Conservation (phyloP, 2,113 vertebrate species). For the Podarcis muralis region DNA sequence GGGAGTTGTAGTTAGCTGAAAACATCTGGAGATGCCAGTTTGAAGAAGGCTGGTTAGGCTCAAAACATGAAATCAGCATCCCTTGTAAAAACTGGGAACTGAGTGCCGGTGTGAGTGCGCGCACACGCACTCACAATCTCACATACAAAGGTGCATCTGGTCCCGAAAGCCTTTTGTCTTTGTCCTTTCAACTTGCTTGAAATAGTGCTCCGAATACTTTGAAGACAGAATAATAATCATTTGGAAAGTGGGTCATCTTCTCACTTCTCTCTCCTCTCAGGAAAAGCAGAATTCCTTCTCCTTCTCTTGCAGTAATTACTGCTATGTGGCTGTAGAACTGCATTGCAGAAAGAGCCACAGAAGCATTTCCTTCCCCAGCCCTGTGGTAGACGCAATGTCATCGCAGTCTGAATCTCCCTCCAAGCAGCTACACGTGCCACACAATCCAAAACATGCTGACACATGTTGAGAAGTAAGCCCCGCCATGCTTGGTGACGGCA, state of each 20-base stretch:
- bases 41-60: no score
- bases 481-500: background rate
- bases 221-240: constrained; percentile 6
- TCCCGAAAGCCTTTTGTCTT: background rate
- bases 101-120: background rate
- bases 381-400: rapidly evolving
- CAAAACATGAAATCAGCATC: background rate
- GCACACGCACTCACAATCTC: background rate
- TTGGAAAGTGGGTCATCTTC: constrained; percentile 26
- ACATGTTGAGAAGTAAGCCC: background rate
- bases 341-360: constrained; percentile 23
- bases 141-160: background rate
- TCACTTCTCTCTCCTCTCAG: background rate
- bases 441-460: background rate
- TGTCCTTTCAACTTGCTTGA: constrained; percentile 2
- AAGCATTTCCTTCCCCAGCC: background rate
- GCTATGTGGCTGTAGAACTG: background rate
- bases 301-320: constrained; percentile 19
- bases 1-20: no score
- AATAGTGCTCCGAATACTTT: constrained; percentile 36
- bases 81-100: background rate
- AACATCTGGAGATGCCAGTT: no score
- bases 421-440: background rate
- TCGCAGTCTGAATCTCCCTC: background rate
- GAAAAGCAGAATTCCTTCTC: constrained; percentile 29